Evolutionary conservation across 2,888 invertebrate species (phyloP).

Genomic region (Selenia dentaria): DNA sequence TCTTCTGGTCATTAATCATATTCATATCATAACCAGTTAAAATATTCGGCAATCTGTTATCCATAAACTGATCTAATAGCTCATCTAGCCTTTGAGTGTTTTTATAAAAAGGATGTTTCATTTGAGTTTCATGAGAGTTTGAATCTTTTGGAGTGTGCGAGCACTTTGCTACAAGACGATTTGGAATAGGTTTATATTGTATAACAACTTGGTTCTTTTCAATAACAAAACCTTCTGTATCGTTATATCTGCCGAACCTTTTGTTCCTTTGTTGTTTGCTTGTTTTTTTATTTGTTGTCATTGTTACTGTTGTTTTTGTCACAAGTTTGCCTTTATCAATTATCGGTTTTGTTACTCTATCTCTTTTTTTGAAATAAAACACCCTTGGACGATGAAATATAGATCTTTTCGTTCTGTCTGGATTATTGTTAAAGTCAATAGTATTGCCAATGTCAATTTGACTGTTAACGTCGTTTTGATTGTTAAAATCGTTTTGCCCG

Average conservation of each 20-base stretch:
- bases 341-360: neutral
- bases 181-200: slow-evolving; percentile 44
- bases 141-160: slow-evolving; percentile 54
- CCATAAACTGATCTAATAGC: slow-evolving; percentile 49
- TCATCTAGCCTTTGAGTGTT: slow-evolving; percentile 61
- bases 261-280: slow-evolving; percentile 28
- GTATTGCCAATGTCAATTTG: slow-evolving; percentile 7
- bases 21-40: slow-evolving; percentile 39
- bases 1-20: slow-evolving; percentile 31
- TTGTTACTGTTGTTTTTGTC: slow-evolving; percentile 7
- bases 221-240: slow-evolving; percentile 48
- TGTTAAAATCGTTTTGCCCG: no score
- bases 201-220: slow-evolving; percentile 57
- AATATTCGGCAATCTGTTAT: slow-evolving; percentile 46
- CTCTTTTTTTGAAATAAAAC: slow-evolving; percentile 17
- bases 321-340: slow-evolving; percentile 11
- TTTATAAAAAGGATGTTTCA: slow-evolving; percentile 65
- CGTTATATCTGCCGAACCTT: slow-evolving; percentile 29
- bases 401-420: slow-evolving; percentile 53
- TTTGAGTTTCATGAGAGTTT: slow-evolving; percentile 53
- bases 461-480: neutral
- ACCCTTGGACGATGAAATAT: slow-evolving; percentile 27
- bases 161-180: slow-evolving; percentile 53
- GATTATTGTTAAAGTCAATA: slow-evolving; percentile 24
- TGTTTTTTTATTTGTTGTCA: slow-evolving; percentile 8